Conservation (phyloP, 2,888 invertebrate genomes). For the Notocelia uddmanniana region DNA sequence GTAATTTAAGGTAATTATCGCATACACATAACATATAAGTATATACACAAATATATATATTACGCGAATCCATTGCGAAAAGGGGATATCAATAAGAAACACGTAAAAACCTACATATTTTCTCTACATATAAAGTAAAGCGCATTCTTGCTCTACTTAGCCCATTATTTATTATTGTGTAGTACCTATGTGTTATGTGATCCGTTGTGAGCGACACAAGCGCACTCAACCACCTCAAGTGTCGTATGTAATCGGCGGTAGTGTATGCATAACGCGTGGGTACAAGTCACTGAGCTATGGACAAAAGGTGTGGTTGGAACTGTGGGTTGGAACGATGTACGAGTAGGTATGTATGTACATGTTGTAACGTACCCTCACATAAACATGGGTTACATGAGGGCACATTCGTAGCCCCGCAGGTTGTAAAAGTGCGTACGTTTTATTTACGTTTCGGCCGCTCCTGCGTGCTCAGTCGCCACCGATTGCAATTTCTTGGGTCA, state of each 20-base stretch:
- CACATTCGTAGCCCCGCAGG: slow-evolving; percentile 10
- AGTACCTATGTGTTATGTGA: background rate
- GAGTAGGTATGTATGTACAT: background rate
- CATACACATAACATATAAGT: no score
- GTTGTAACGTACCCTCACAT: background rate
- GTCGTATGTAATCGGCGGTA: slow-evolving; percentile 20
- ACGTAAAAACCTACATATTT: no score
- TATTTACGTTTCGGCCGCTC: slow-evolving; percentile 23
- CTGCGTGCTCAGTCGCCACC: background rate
- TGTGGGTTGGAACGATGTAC: background rate
- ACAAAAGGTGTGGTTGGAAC: slow-evolving; percentile 53
- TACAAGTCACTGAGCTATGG: slow-evolving; percentile 45
- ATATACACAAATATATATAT: no score
- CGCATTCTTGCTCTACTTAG: background rate
- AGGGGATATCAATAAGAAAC: no score
- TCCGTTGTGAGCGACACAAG: background rate
- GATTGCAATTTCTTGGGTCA: background rate
- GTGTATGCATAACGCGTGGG: slow-evolving; percentile 21
- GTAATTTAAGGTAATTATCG: no score
- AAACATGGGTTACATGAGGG: background rate
- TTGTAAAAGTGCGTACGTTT: slow-evolving; percentile 11
- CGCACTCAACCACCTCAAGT: slow-evolving; percentile 20
- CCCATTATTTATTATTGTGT: background rate
- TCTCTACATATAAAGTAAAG: no score
- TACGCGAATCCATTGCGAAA: no score